Conservation (phyloP, 2,888 invertebrate genomes). For the Uropetala carovei region DNA sequence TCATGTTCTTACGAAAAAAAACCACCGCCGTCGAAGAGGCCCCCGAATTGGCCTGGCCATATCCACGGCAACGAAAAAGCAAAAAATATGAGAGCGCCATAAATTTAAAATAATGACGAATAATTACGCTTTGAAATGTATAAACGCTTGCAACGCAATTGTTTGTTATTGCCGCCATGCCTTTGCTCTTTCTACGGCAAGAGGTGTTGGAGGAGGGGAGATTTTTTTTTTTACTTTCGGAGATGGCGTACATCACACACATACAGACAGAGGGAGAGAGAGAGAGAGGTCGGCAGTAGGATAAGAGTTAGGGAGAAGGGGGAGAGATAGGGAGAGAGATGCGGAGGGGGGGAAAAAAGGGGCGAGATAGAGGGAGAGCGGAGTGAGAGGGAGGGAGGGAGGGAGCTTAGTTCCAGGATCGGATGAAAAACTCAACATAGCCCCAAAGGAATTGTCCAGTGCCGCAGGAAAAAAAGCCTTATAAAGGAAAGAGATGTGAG, state of each 20-base stretch:
- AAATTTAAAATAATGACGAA: constrained; percentile 45
- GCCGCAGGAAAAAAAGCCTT: constrained; percentile 42
- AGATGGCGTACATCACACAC: constrained; percentile 52
- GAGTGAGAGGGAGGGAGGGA: not conserved
- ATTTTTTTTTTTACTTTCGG: not conserved
- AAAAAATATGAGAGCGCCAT: not conserved
- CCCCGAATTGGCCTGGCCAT: not conserved
- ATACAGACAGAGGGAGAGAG: not conserved
- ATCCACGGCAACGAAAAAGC: not conserved
- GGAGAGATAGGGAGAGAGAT: not conserved
- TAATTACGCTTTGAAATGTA: constrained; percentile 53
- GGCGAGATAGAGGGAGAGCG: not conserved
- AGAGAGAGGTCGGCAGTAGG: not conserved
- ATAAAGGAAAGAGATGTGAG: constrained; percentile 57
- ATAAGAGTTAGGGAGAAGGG: not conserved
- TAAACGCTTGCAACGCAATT: constrained; percentile 30
- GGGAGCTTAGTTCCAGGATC: constrained; percentile 54
- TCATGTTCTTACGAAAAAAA: not conserved
- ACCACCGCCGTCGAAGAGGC: not conserved
- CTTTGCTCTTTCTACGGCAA: constrained; percentile 5
- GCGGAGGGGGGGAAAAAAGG: not conserved
- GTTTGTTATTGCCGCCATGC: constrained; percentile 17
- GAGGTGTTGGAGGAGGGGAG: not conserved
- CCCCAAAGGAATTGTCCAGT: constrained; percentile 62
- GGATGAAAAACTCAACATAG: constrained; percentile 61